phyloP scores from a whole-genome alignment of 2,113 vertebrate species.

The Chaetodon trifascialis region DNA sequence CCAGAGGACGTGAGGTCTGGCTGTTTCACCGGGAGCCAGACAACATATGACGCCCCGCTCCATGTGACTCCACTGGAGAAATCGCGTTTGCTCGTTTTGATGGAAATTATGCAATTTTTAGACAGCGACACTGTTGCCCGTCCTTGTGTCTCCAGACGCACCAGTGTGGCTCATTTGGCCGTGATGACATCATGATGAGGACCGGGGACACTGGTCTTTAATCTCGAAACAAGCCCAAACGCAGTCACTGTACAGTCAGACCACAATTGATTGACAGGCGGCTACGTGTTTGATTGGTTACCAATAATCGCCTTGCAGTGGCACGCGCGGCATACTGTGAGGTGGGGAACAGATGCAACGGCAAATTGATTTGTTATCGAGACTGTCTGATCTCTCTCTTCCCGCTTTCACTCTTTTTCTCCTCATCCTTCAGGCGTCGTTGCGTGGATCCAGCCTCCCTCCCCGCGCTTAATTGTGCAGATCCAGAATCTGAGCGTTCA shows the following conservation, averaged over 20 bases:
- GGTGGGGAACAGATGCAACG: slow-evolving; percentile 58
- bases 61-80: slow-evolving; percentile 63
- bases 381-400: slow-evolving; percentile 59
- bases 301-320: slow-evolving; percentile 42
- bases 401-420: slow-evolving; percentile 45
- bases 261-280: slow-evolving; percentile 54
- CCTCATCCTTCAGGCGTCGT: slow-evolving; percentile 19
- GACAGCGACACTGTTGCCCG: slow-evolving; percentile 44
- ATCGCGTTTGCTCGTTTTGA: slow-evolving; percentile 41
- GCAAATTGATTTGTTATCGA: slow-evolving; percentile 77
- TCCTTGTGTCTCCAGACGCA: slow-evolving; percentile 62
- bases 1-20: slow-evolving; percentile 81
- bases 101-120: slow-evolving; percentile 48
- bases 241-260: slow-evolving; percentile 30
- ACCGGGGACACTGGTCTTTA: slow-evolving; percentile 59
- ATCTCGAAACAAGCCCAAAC: slow-evolving; percentile 36
- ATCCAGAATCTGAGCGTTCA: slow-evolving; percentile 8
- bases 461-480: neutral
- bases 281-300: slow-evolving; percentile 43
- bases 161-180: slow-evolving; percentile 67
- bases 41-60: slow-evolving; percentile 72
- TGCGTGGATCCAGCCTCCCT: neutral
- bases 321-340: slow-evolving; percentile 35
- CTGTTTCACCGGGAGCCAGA: slow-evolving; percentile 74
- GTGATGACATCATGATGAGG: slow-evolving; percentile 74